Evolutionary conservation across 2,888 invertebrate genomes (phyloP), one percentile per base, ranked within the genome.

Genomic region (Pseudanteris insignis): DNA sequence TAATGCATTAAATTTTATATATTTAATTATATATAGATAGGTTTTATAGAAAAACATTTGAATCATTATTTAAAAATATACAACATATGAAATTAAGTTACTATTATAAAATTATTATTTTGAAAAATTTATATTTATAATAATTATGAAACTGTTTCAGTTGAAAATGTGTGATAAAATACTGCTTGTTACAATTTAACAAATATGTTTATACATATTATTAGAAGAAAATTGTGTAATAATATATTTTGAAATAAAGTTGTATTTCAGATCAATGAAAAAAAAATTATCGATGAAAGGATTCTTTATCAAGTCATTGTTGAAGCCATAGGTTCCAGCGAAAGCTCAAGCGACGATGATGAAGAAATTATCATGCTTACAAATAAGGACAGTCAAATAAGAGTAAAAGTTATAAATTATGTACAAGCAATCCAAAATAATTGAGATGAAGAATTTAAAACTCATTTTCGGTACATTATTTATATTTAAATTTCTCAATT

Each of bases 401-500:
- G 26, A n/a, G 26, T n/a, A 26, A 26, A 26, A 9, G 8, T 26
- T 6, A 9, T n/a, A 26, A 9, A 26, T 26, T 26, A 26, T 9
- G 9, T 26, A n/a, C 5, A 26, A 4, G 8, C 8, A n/a, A 26
- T 26, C 9, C 26, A 26, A n/a, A 26, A 9, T 26, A 26, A 26
- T 26, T 6, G 26, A 2, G 26, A 26, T n/a, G 26, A 26, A 26
- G 26, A 26, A 9, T 26, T 26, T 26, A 26, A 7, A 26, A 6
- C 26, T n/a, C 26, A 26, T 26, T 26, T 26, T 26, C 26, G 26
- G 26, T 26, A 26, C 8, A n/a, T 26, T 26, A 26, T 26, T 4
- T 6, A 10, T 36, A 37, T 11, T 4, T 18, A n/a, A n/a, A 51
- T 25, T 51, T 51, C 51, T 24, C 51, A n/a, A n/a, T n/a, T n/a